These are phyloP conservation scores for Euplexia lucipara DNA, from an alignment of 2,888 invertebrate genomes.

Conservation along the genomic window DNA sequence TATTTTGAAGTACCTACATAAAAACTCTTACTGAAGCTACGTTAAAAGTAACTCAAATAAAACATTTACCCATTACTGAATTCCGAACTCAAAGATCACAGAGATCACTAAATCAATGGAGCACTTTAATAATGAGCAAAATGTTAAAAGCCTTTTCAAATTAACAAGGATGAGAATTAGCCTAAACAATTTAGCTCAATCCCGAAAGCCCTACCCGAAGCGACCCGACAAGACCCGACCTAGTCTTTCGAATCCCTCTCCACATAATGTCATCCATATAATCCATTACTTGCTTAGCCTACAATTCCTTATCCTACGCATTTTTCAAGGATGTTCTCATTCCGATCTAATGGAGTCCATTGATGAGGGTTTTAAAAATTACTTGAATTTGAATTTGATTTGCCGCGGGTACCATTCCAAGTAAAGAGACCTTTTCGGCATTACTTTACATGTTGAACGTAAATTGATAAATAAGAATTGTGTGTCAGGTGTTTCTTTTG, in stretches of 20 bases:
- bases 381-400: constrained; percentile 60
- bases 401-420: constrained; percentile 10
- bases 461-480: constrained; percentile 30
- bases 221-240: constrained; percentile 9
- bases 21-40: too few species aligned
- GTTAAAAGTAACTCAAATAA: not conserved
- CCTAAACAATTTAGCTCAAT: constrained; percentile 38
- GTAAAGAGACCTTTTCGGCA: constrained; percentile 25
- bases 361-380: constrained; percentile 60
- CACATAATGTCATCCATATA: constrained; percentile 49
- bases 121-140: constrained; percentile 12
- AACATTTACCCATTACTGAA: not conserved
- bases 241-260: constrained; percentile 25
- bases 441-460: constrained; percentile 22
- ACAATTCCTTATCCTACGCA: constrained; percentile 33
- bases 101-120: constrained; percentile 17
- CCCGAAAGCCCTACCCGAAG: constrained; percentile 12
- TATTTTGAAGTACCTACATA: not conserved
- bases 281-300: constrained; percentile 50
- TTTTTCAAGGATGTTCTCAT: constrained; percentile 38
- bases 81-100: not conserved
- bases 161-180: constrained; percentile 23
- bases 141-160: constrained; percentile 22
- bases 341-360: constrained; percentile 35
- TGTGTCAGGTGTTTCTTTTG: constrained; percentile 14